These are phyloP conservation scores for Epizoanthus rinbou DNA, from an alignment of 92 coral and sea anemone species.

Conservation along the genomic window DNA sequence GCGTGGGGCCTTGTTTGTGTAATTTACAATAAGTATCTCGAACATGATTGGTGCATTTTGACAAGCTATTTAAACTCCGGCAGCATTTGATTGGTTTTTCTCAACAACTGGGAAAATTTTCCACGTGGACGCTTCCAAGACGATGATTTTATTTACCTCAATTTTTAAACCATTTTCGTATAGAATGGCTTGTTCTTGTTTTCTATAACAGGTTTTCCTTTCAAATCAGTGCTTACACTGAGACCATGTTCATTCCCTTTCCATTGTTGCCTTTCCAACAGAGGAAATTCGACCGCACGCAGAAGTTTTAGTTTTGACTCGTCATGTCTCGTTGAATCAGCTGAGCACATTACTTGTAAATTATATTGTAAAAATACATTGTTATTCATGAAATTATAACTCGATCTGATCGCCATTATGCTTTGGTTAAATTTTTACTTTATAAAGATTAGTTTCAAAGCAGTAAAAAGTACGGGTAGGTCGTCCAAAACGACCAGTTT, in stretches of 20 bases:
- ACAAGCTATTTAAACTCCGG: constrained; percentile 91
- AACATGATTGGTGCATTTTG: constrained; percentile 87
- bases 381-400: constrained; percentile 42
- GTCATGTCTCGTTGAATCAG: constrained; percentile 48
- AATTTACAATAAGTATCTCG: constrained; percentile 86
- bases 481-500: background rate
- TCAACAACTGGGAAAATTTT: constrained; percentile 90
- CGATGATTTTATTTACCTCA: constrained; percentile 83
- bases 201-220: constrained; percentile 13
- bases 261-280: background rate
- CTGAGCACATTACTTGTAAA: constrained; percentile 47
- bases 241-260: background rate
- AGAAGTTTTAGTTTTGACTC: constrained; percentile 19
- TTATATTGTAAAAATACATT: constrained; percentile 43
- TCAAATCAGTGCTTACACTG: background rate
- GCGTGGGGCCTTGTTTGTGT: constrained; percentile 98
- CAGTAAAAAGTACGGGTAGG: background rate
- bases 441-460: background rate
- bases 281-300: constrained; percentile 25
- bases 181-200: background rate
- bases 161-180: constrained; percentile 47
- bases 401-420: constrained; percentile 16
- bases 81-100: constrained; percentile 93
- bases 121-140: constrained; percentile 92
- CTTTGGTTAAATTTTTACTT: background rate